Evolutionary conservation across 2,797 vertebrate genomes (phyloP), one percentile per base, ranked within the genome.

Genomic region (Pygocentrus nattereri): DNA sequence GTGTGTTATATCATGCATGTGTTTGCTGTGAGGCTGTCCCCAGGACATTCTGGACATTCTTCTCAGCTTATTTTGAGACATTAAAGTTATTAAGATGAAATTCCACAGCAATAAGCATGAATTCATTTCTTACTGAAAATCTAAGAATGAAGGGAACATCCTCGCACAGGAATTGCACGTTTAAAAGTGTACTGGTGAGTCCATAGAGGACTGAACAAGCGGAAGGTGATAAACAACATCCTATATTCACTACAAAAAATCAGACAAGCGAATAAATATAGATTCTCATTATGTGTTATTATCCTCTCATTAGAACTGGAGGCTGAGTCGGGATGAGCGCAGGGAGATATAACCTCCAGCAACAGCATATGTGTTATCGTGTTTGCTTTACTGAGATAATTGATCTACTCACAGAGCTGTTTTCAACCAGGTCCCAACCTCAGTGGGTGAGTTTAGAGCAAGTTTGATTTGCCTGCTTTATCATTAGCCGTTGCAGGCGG

Each of bases 241-340:
- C 31, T 31, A 25, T 64, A 68, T 61, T 76, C 84, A 84, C 76
- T 79, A 73, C 65, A 30, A 34, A 18, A 31, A 77, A 78, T 64
- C 12, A 27, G 56, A 68, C 49, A 8, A 76, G 58, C 10, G 6
- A 31, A 52, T 62, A 58, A 81, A 78, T 65, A 41, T 68, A 69
- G 64, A 58, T 21, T 38, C 64, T 56, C 49, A 78, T 70, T 50
- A 70, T 4, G 12, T 31, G 21, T 50, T 27, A 70, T 50, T 70
- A 50, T 50, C 23, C 15, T 19, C 23, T 70, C n/a, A 15, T 70
- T 49, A 27, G 41, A 41, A 69, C 38, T 64, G 23, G 31, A 21
- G 38, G 11, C 23, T 47, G 38, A 15, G n/a, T 16, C 19, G 21
- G 44, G n/a, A 27, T 23, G 38, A 38, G 30, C 18, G 18, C 16